Percentiles rank a stretch among this genome's conserved stretches.
Evolutionary conservation across 2,113 vertebrate species (phyloP).

Genomic region (Ageneiosus marmoratus): DNA sequence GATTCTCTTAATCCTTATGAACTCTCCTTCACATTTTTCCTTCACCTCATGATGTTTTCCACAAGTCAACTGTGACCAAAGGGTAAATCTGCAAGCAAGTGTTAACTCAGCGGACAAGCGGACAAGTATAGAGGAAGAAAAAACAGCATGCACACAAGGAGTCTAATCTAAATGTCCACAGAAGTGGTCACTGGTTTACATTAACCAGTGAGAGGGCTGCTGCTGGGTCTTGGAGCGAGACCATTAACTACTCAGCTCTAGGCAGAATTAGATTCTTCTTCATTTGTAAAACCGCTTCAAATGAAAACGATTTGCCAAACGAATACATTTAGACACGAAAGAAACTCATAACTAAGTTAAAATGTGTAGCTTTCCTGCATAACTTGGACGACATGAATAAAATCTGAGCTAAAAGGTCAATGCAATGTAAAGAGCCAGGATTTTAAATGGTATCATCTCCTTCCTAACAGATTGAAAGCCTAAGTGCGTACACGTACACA

Average conservation of each 20-base stretch:
- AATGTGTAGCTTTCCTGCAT: not conserved
- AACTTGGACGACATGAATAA: conserved; percentile 6
- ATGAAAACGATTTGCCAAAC: not conserved
- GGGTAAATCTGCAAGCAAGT: not conserved
- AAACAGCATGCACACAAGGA: not conserved
- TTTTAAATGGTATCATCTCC: conserved; percentile 44
- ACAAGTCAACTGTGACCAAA: not conserved
- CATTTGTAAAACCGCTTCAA: not conserved
- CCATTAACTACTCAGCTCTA: not conserved
- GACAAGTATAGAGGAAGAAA: not conserved
- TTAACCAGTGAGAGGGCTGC: not conserved
- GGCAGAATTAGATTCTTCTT: not conserved
- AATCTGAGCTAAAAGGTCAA: conserved; percentile 32
- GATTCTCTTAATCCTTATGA: no score
- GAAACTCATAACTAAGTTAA: not conserved
- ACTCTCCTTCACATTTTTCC: no score
- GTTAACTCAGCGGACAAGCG: not conserved
- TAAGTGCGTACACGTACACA: conserved; percentile 34
- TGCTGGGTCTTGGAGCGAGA: not conserved
- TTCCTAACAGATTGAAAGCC: conserved; percentile 47
- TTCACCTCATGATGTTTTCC: no score
- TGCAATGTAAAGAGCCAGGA: conserved; percentile 41
- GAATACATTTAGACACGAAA: not conserved
- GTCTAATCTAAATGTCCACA: not conserved
- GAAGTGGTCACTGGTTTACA: not conserved